phyloP scores from a whole-genome alignment of 2,797 vertebrate species.

The Telmatherina bonti region DNA sequence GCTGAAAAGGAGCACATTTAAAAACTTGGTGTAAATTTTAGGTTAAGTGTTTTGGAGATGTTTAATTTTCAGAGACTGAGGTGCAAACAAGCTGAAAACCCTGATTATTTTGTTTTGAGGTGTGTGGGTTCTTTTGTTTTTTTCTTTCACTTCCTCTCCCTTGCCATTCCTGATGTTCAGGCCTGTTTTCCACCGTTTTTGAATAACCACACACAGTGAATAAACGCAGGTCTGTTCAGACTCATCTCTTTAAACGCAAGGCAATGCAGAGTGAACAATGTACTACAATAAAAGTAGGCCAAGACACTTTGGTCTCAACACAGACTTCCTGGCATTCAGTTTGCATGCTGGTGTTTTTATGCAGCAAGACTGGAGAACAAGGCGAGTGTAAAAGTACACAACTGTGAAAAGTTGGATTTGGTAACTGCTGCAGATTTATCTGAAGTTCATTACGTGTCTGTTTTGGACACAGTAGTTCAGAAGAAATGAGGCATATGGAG shows the following conservation, averaged over 20 bases:
- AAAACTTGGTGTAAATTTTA: background rate
- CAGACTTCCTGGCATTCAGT: constrained; percentile 51
- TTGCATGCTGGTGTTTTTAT: constrained; percentile 5
- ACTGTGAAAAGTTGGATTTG: background rate
- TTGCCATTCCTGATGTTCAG: background rate
- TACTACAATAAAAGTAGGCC: constrained; percentile 44
- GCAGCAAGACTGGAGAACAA: constrained; percentile 16
- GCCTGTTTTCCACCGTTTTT: background rate
- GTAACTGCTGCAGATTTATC: constrained; percentile 7
- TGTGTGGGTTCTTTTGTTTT: background rate
- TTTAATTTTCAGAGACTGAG: background rate
- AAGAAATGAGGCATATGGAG: background rate
- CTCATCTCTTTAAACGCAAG: constrained; percentile 32
- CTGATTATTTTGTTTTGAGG: background rate
- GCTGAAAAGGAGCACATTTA: background rate
- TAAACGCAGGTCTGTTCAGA: background rate
- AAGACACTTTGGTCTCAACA: constrained; percentile 35
- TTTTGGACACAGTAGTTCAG: background rate
- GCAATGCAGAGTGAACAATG: background rate
- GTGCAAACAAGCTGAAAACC: constrained; percentile 15
- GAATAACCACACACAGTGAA: background rate
- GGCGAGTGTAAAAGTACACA: constrained; percentile 10
- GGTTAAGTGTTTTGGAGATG: background rate
- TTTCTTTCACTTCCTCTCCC: background rate
- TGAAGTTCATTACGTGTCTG: constrained; percentile 2